A percentile compares a stretch with the other conserved stretches of the same genome.
Conservation (phyloP, 1,140 invertebrate species). For the Drosophila nebulosa region DNA sequence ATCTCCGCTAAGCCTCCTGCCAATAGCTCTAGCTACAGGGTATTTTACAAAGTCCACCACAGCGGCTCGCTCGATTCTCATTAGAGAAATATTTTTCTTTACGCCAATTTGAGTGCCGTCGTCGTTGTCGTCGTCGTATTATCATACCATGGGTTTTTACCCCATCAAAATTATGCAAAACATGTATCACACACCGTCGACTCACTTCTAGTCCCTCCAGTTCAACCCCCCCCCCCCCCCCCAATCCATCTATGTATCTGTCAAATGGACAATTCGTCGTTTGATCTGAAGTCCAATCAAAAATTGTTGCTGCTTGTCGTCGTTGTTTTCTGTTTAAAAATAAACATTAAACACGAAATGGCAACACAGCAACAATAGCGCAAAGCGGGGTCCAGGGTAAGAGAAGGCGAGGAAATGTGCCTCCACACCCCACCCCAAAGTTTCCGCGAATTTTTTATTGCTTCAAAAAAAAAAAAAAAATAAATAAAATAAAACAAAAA, state of each 20-base stretch:
- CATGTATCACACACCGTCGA: constrained; percentile 18
- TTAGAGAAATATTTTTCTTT: not conserved
- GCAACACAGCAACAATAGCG: not conserved
- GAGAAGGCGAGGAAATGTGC: not conserved
- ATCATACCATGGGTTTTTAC: constrained; percentile 26
- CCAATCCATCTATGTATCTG: not conserved
- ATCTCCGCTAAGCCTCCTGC: too few species aligned
- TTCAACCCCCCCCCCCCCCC: not conserved
- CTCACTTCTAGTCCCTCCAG: not conserved
- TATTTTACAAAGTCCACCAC: not conserved
- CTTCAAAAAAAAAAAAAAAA: constrained; percentile 8
- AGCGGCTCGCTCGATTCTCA: not conserved
- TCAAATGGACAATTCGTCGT: not conserved
- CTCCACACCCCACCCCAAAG: constrained; percentile 1
- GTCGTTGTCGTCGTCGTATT: not conserved
- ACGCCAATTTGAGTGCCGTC: not conserved
- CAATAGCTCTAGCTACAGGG: not conserved
- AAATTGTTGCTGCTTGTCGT: not conserved
- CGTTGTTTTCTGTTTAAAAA: constrained; percentile 6
- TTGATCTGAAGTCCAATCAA: constrained; percentile 4
- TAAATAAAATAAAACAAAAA: constrained; percentile 10
- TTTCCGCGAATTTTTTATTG: constrained; percentile 63
- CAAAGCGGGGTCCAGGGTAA: not conserved
- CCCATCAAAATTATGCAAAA: constrained; percentile 48
- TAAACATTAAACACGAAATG: constrained; percentile 21